phyloP scores from a whole-genome alignment of 1,140 invertebrate species.

The Tetranychus urticae region DNA sequence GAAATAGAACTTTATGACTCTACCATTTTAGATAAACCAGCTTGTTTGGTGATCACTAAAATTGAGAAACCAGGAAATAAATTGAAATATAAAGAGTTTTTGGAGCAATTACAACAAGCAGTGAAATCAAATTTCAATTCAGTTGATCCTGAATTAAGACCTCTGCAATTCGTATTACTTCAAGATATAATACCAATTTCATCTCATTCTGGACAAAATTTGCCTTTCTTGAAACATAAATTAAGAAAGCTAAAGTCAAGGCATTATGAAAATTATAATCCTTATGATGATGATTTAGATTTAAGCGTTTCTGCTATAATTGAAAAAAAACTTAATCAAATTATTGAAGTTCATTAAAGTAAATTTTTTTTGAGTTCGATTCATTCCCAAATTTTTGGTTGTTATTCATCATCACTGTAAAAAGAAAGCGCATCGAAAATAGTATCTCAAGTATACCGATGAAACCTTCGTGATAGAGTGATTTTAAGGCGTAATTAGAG shows the following conservation, averaged over 20 bases:
- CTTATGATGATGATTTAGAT: too few species aligned
- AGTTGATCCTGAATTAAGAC: neutral
- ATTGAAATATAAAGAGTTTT: neutral
- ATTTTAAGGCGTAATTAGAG: too few species aligned
- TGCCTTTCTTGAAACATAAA: neutral
- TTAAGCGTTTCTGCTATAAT: too few species aligned
- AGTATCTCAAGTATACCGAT: too few species aligned
- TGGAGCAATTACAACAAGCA: neutral
- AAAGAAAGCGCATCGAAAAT: too few species aligned
- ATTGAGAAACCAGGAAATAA: slow-evolving; percentile 34
- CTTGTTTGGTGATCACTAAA: slow-evolving; percentile 70
- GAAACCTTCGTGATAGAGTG: too few species aligned
- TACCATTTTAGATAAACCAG: slow-evolving; percentile 57
- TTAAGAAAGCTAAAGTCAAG: neutral
- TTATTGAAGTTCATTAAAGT: too few species aligned
- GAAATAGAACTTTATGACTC: slow-evolving; percentile 77
- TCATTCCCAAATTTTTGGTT: too few species aligned
- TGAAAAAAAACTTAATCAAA: too few species aligned
- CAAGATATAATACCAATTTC: neutral
- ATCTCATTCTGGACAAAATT: neutral
- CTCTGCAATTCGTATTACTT: neutral
- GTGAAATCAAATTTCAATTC: neutral
- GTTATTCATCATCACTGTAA: too few species aligned
- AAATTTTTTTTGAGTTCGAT: too few species aligned
- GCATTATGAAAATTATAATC: too few species aligned